Conservation (phyloP, 2,888 invertebrate genomes). For the Fabriciana adippe region DNA sequence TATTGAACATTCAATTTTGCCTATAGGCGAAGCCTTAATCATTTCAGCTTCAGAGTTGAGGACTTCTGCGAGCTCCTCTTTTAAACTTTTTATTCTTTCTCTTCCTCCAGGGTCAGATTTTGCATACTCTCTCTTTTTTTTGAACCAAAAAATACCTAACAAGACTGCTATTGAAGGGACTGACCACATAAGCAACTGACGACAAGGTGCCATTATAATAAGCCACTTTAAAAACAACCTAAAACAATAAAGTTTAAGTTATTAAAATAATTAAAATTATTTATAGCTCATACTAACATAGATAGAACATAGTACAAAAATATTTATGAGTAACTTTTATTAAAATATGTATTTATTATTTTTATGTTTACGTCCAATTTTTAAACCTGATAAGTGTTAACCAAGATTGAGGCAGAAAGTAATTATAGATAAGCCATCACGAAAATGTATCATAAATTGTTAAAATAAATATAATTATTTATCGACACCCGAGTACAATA, state of each 20-base stretch:
- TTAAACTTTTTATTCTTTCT: constrained; percentile 74
- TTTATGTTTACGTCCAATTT: constrained; percentile 26
- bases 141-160: constrained; percentile 91
- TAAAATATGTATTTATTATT: constrained; percentile 14
- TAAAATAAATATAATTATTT: neutral
- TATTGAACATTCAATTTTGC: constrained; percentile 67
- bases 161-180: constrained; percentile 90
- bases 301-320: too few species aligned
- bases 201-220: constrained; percentile 88
- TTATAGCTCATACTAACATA: neutral
- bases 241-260: constrained; percentile 59
- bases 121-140: constrained; percentile 88
- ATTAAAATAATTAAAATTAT: neutral
- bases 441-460: neutral
- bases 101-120: constrained; percentile 89
- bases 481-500: neutral
- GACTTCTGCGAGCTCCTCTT: constrained; percentile 76
- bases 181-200: constrained; percentile 89
- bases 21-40: constrained; percentile 69
- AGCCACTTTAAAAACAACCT: constrained; percentile 86
- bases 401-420: constrained; percentile 18
- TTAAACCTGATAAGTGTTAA: constrained; percentile 28
- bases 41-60: constrained; percentile 69
- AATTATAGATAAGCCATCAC: constrained; percentile 28
- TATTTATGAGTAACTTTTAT: neutral